Conservation (phyloP, 1,140 invertebrate species). For the Uloborus diversus region DNA sequence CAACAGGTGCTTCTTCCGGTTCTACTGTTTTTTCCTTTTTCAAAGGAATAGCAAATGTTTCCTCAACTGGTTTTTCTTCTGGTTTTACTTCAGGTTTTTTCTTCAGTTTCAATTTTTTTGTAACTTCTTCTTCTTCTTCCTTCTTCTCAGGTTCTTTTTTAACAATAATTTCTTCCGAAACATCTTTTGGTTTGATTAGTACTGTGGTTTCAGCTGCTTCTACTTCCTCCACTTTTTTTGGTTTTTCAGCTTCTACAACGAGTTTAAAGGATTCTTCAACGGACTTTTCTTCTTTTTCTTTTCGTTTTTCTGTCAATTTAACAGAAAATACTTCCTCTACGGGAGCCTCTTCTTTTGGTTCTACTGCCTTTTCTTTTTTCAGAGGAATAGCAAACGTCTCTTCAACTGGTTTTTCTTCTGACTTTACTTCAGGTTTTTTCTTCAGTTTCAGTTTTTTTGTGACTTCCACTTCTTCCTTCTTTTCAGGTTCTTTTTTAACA, state of each 20-base stretch:
- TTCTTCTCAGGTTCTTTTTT: slow-evolving; percentile 14
- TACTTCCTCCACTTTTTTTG: slow-evolving; percentile 34
- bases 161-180: slow-evolving; percentile 73
- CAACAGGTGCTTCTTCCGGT: slow-evolving; percentile 56
- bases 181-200: slow-evolving; percentile 33
- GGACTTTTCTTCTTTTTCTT: slow-evolving; percentile 61
- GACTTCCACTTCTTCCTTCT: slow-evolving; percentile 67
- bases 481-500: slow-evolving; percentile 68
- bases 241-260: slow-evolving; percentile 32
- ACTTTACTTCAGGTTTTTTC: slow-evolving; percentile 52
- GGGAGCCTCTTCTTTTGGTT: slow-evolving; percentile 58
- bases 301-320: slow-evolving; percentile 61
- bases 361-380: slow-evolving; percentile 65
- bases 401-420: slow-evolving; percentile 53
- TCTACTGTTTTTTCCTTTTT: slow-evolving; percentile 65
- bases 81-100: slow-evolving; percentile 29
- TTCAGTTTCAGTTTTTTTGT: slow-evolving; percentile 48
- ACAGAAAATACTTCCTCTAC: slow-evolving; percentile 59
- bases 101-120: slow-evolving; percentile 35
- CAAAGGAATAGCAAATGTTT: slow-evolving; percentile 62
- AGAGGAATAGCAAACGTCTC: slow-evolving; percentile 62
- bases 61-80: slow-evolving; percentile 11
- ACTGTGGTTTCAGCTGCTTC: slow-evolving; percentile 37
- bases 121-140: slow-evolving; percentile 58
- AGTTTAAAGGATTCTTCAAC: slow-evolving; percentile 30